These are phyloP conservation scores for Saccostrea cuccullata DNA, from an alignment of 1,140 invertebrate species.

Conservation along the genomic window DNA sequence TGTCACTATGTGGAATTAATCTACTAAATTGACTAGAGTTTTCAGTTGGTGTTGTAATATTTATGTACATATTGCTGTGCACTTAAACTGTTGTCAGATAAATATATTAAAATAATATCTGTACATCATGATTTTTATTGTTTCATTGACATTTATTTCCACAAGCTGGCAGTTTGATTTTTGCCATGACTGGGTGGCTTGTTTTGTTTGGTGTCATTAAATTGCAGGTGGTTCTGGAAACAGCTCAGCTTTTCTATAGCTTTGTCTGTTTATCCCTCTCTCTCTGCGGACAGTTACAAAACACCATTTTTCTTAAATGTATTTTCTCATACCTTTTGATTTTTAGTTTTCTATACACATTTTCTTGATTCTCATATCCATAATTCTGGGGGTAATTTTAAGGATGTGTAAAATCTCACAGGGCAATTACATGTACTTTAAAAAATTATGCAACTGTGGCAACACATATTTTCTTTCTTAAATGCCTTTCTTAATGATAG, in stretches of 20 bases:
- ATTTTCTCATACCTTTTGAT: background rate
- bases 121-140: background rate
- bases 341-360: too few relatives aligned
- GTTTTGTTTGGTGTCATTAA: constrained; percentile 10
- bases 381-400: too few relatives aligned
- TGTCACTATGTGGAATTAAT: constrained; percentile 11
- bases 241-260: constrained; percentile 10
- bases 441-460: too few relatives aligned
- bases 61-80: background rate
- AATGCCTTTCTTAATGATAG: too few relatives aligned
- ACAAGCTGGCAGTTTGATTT: background rate
- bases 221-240: constrained; percentile 13
- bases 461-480: too few relatives aligned
- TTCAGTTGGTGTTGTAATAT: constrained; percentile 15
- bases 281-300: background rate
- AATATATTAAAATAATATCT: too few relatives aligned
- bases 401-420: too few relatives aligned
- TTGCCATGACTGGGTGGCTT: background rate
- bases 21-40: background rate
- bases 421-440: too few relatives aligned
- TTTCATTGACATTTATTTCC: background rate
- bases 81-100: background rate
- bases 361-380: too few relatives aligned
- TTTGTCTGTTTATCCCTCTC: background rate
- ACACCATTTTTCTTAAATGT: background rate